Conservation (phyloP, 2,113 vertebrate species). For the Lichenostomus cassidix region DNA sequence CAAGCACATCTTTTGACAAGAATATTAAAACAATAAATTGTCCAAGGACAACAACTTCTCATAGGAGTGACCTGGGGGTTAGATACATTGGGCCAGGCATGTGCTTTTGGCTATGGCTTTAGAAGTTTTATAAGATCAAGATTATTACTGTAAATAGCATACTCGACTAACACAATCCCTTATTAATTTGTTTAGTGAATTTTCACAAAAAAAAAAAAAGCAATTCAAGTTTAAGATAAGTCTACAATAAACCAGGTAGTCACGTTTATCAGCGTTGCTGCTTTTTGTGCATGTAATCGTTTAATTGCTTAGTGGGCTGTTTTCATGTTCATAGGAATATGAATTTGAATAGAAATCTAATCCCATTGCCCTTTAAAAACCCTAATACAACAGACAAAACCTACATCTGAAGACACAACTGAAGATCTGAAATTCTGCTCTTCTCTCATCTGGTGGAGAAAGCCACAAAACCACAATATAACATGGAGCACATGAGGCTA, state of each 20-base stretch:
- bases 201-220: neutral
- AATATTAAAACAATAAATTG: neutral
- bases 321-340: neutral
- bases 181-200: neutral
- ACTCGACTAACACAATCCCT: neutral
- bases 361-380: neutral
- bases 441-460: neutral
- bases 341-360: neutral
- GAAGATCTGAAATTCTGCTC: neutral
- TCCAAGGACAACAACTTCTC: neutral
- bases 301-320: neutral
- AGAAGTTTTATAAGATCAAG: neutral
- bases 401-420: neutral
- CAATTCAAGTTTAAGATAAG: neutral
- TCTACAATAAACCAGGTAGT: neutral
- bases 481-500: neutral
- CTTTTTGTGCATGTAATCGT: neutral
- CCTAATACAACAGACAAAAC: neutral
- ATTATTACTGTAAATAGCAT: neutral
- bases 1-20: neutral
- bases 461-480: neutral
- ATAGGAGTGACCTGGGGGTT: neutral
- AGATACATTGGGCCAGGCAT: neutral
- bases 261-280: neutral
- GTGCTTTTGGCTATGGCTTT: neutral